Base-by-base conservation (phyloP, 2,797 vertebrate species). In the Gallirallus australis region DNA sequence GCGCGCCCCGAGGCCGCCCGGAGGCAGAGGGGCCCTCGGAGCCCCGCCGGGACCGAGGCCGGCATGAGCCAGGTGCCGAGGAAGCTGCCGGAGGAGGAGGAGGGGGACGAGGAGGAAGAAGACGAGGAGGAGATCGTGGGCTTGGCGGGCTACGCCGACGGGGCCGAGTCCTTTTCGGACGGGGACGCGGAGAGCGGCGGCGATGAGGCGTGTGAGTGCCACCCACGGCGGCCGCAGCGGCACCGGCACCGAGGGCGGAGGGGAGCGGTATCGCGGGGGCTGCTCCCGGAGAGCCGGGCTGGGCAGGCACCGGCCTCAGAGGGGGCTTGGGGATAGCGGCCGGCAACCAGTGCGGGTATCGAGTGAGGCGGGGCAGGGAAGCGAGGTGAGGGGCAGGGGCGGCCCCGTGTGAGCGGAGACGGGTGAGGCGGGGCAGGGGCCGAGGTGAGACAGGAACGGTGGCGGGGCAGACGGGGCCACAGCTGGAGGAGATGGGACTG, bases 161-260 rank as follows among this genome's bases (percentile, higher is more conserved):
- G 98, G 88, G 97, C 98, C 65, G 98, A 98, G 81, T 97, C 98
- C 59, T 98, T 98, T 81, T 97, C 98, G 50, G 98, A 98, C 93
- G 98, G 96, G 4, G 98, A 98, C 68, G 98, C 94, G 84, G 98
- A 98, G 95, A 98, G 98, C 94, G 98, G 97, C 77, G 97, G 98
- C 59, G 98, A 98, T 92, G 98, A 99, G 97, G 98, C 98, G 98
- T 98, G 99, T 99, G 97, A 97, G 98, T 82, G 72, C 28, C 53
- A 65, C 52, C 31, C 14, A 31, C 63, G 15, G 75, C 71, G 65
- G 68, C 82, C 40, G n/a, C 72, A 50, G 63, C 63, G 63, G 71
- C 39, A 19, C 5, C 37, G 60, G 61, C 80, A 63, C 50, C 42
- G 40, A 60, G 40, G 42, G 40, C 31, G 24, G 47, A 16, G 23